Evolutionary conservation across 2,113 vertebrate genomes (phyloP).

Genomic region (Thamnaconus septentrionalis): DNA sequence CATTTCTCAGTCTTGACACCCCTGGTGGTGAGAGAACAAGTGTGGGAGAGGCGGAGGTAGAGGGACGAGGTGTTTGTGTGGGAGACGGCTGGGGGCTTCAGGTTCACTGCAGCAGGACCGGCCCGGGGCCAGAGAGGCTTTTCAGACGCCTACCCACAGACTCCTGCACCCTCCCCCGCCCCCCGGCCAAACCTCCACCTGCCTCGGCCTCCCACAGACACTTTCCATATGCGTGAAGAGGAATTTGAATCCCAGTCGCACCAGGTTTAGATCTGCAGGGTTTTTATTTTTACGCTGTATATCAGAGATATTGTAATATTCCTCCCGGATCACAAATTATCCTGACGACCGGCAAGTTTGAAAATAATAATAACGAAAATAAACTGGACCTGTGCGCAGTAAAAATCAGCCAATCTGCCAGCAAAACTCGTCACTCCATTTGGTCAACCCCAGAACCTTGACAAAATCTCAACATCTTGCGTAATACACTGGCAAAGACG

Average conservation of each 20-base stretch:
- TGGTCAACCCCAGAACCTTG: slow-evolving; percentile 12
- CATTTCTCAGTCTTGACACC: slow-evolving; percentile 12
- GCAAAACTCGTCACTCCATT: slow-evolving; percentile 15
- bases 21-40: slow-evolving; percentile 17
- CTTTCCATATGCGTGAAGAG: slow-evolving; percentile 28
- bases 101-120: slow-evolving; percentile 43
- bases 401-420: neutral
- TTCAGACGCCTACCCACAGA: slow-evolving; percentile 60
- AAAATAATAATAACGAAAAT: no score
- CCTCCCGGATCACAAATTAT: no score
- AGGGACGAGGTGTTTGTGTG: slow-evolving; percentile 43
- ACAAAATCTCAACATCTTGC: slow-evolving; percentile 33
- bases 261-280: neutral
- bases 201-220: slow-evolving; percentile 49
- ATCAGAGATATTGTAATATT: no score
- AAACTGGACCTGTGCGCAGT: neutral
- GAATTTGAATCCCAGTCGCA: slow-evolving; percentile 17
- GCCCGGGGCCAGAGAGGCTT: slow-evolving; percentile 52
- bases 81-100: slow-evolving; percentile 46
- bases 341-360: no score
- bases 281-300: no score
- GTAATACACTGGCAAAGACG: slow-evolving; percentile 29
- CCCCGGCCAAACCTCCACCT: slow-evolving; percentile 19
- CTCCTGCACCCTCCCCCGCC: slow-evolving; percentile 25
- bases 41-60: slow-evolving; percentile 20